phyloP scores from a whole-genome alignment of 2,888 invertebrate species.

The Enoplolaimus lenunculus region DNA sequence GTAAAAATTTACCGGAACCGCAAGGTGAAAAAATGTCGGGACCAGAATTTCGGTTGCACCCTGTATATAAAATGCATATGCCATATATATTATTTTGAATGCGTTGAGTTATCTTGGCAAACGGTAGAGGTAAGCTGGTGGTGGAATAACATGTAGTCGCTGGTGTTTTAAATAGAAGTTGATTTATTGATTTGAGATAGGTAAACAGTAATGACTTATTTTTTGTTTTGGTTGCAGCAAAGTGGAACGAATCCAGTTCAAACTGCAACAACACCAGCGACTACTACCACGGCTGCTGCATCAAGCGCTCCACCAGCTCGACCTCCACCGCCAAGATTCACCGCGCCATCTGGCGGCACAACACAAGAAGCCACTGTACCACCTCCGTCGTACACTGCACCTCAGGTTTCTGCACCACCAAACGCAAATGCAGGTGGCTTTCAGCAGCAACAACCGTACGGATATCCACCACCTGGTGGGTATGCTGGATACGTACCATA shows the following conservation, averaged over 20 bases:
- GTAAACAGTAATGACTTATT: not conserved
- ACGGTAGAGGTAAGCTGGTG: too few relatives aligned
- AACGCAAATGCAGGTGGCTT: not conserved
- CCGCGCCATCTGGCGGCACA: not conserved
- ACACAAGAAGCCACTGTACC: not conserved
- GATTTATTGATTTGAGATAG: too few relatives aligned
- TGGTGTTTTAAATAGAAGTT: too few relatives aligned
- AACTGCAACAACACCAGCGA: slow-evolving; percentile 41
- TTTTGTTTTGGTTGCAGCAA: not conserved
- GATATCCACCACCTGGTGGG: slow-evolving; percentile 5
- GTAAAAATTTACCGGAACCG: too few relatives aligned
- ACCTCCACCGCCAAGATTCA: slow-evolving; percentile 22
- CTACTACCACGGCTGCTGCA: too few relatives aligned
- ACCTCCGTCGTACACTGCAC: not conserved
- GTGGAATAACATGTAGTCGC: too few relatives aligned
- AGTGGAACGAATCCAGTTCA: not conserved
- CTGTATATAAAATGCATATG: too few relatives aligned
- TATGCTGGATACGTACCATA: not conserved
- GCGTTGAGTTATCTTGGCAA: too few relatives aligned
- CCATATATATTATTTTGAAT: too few relatives aligned
- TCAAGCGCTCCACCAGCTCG: slow-evolving; percentile 22
- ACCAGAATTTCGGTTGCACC: too few relatives aligned
- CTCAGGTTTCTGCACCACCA: not conserved
- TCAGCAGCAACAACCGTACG: not conserved
- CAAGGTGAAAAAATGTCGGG: too few relatives aligned